These are phyloP conservation scores for Eonycteris spelaea DNA, from an alignment of 2,113 vertebrate species.

Conservation along the genomic window DNA sequence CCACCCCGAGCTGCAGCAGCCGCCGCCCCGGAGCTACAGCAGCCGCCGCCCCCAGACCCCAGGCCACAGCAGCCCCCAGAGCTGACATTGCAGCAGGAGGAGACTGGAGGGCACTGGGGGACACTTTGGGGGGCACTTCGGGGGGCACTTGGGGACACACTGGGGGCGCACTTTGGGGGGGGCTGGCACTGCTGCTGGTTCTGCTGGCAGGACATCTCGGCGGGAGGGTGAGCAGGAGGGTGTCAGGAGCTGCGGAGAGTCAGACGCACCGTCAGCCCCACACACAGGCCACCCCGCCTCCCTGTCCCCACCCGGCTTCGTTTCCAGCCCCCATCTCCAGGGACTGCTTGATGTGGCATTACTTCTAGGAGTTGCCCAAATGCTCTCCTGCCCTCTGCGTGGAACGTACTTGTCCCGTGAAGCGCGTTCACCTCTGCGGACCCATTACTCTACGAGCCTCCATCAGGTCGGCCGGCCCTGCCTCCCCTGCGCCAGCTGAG, in stretches of 20 bases:
- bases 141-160: neutral
- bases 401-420: too few species aligned
- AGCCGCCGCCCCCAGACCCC: neutral
- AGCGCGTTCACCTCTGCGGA: too few species aligned
- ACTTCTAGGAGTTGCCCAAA: too few species aligned
- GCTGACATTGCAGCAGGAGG: neutral
- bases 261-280: neutral
- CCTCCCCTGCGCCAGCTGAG: too few species aligned
- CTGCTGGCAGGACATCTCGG: constrained; percentile 40
- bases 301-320: too few species aligned
- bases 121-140: neutral
- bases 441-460: too few species aligned
- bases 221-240: rapidly evolving
- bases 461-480: too few species aligned
- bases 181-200: constrained; percentile 47
- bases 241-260: neutral
- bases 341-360: too few species aligned
- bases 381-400: too few species aligned
- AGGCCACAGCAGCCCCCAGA: neutral
- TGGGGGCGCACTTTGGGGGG: neutral
- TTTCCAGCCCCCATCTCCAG: too few species aligned
- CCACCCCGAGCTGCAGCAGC: neutral
- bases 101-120: constrained; percentile 10
- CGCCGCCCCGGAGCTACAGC: neutral
- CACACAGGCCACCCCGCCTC: neutral